Evolutionary conservation across 2,113 vertebrate genomes (phyloP).

Genomic region (cattle (Bos taurus)): DNA sequence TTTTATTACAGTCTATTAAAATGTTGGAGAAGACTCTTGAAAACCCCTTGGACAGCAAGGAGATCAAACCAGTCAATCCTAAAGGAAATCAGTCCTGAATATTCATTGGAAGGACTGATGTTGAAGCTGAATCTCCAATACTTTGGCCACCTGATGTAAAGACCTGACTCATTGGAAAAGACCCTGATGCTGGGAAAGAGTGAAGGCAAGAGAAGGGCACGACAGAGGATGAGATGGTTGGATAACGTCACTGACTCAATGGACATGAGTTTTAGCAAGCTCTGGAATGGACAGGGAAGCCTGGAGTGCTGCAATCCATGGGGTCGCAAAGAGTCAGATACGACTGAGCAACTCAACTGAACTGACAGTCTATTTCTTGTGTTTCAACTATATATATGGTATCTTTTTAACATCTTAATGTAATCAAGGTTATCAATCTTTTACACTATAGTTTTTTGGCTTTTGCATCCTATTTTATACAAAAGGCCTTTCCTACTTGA

Average conservation of each 20-base stretch:
- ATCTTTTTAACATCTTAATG: background rate
- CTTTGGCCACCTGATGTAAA: background rate
- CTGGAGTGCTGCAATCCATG: background rate
- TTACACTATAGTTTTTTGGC: background rate
- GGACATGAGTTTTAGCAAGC: background rate
- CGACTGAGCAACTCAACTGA: background rate
- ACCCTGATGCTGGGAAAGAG: background rate
- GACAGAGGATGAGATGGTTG: background rate
- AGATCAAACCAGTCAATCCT: background rate
- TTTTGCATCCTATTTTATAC: background rate
- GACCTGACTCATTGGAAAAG: background rate
- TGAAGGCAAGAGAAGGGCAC: background rate
- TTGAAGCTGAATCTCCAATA: background rate
- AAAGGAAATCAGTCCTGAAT: background rate
- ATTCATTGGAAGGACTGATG: background rate
- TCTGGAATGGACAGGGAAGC: background rate
- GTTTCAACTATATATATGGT: background rate
- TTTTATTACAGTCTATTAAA: background rate
- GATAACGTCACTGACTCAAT: background rate
- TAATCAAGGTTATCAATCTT: background rate
- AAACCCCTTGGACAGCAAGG: background rate
- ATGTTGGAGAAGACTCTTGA: background rate
- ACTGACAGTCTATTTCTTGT: background rate
- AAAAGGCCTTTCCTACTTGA: background rate
- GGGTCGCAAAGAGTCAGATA: background rate